These are phyloP conservation scores for Orbicella faveolata DNA, from an alignment of 64 coral and sea anemone genomes.

Conservation along the genomic window DNA sequence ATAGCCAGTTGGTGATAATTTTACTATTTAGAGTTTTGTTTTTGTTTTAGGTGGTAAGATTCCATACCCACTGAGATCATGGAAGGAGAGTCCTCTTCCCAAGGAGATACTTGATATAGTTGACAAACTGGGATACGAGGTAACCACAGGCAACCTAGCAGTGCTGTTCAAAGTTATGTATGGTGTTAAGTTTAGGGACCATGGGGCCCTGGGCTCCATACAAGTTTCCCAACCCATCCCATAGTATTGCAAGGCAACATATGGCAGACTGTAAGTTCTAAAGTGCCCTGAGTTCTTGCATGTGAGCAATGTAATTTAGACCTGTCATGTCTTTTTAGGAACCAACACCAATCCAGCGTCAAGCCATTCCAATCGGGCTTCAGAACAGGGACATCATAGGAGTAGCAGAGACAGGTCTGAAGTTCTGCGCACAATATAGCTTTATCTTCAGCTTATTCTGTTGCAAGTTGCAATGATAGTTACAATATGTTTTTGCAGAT, in stretches of 20 bases:
- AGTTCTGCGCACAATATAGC: neutral
- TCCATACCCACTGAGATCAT: constrained; percentile 81
- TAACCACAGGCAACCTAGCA: constrained; percentile 28
- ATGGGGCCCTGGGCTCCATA: no score
- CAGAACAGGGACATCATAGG: constrained; percentile 98
- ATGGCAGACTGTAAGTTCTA: no score
- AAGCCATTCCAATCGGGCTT: constrained; percentile 96
- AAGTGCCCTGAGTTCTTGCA: neutral
- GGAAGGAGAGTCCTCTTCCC: constrained; percentile 84
- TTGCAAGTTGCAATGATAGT: no score
- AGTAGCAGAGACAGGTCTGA: constrained; percentile 93
- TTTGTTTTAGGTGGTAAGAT: constrained; percentile 82
- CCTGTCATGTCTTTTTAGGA: constrained; percentile 44
- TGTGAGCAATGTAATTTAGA: neutral
- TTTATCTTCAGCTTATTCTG: no score
- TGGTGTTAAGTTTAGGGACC: no score
- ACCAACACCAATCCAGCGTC: constrained; percentile 97
- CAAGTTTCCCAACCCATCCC: no score
- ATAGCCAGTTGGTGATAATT: neutral
- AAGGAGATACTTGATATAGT: constrained; percentile 79
- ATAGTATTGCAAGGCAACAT: no score
- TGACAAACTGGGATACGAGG: constrained; percentile 86
- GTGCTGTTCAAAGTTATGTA: no score
- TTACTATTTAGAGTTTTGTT: neutral
- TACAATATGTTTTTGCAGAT: neutral